Conservation (phyloP, 2,113 vertebrate species). For the Mohoua ochrocephala region DNA sequence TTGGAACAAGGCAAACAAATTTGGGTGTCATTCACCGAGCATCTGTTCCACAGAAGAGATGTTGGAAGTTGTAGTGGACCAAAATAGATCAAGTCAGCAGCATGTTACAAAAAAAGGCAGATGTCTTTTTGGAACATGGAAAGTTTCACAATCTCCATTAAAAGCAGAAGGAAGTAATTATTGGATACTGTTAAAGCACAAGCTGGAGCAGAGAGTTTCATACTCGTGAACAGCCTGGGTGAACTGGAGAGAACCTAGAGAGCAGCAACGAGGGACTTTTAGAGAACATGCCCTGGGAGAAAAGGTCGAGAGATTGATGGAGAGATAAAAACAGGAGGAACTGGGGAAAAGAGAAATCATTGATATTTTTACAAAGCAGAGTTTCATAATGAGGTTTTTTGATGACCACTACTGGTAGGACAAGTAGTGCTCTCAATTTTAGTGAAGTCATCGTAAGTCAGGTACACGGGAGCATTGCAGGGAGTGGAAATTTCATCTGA, state of each 20-base stretch:
- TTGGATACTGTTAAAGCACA: neutral
- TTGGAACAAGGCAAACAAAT: neutral
- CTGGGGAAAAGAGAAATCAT: neutral
- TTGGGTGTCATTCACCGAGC: neutral
- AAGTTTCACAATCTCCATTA: neutral
- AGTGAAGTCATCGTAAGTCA: neutral
- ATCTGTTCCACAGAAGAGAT: neutral
- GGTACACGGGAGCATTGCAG: fast-evolving
- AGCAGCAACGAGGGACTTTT: neutral
- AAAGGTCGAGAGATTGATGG: neutral
- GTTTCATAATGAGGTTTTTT: neutral
- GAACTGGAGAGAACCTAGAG: neutral
- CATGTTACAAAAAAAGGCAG: neutral
- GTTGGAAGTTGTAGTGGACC: neutral
- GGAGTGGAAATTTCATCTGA: neutral
- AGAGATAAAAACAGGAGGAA: neutral
- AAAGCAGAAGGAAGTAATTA: neutral
- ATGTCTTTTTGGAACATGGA: neutral
- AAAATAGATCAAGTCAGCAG: neutral
- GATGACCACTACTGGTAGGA: neutral
- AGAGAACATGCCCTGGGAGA: neutral
- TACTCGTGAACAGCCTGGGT: neutral
- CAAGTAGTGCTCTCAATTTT: neutral
- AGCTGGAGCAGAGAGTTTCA: neutral
- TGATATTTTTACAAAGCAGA: neutral